Evolutionary conservation across 2,113 vertebrate genomes (phyloP), one percentile per base, ranked within the genome.

Genomic region (Xiphias gladius): DNA sequence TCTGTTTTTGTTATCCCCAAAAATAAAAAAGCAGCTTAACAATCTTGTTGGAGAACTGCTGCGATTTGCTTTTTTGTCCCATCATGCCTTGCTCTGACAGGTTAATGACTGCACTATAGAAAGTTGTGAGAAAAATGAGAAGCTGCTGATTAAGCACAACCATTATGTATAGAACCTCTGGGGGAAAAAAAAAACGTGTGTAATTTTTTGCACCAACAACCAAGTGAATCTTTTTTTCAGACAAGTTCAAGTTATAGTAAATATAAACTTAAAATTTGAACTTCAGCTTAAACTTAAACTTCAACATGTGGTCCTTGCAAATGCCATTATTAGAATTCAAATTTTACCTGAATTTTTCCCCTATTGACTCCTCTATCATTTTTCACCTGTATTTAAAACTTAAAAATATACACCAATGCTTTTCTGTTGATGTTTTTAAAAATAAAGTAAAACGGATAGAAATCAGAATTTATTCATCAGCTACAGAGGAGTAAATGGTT

Each of bases 1-100:
- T 91, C 92, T 89, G 59, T 82, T 92, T 88, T 59, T 68, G 63
- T 64, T 82, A 74, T 43, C 14, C 19, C 78, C 30, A 10, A 66
- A 88, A 85, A 91, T 69, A 55, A 82, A 89, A 81, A 77, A n/a
- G 35, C 57, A 43, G 71, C 61, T 82, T 26, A 57, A 85, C 68
- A 77, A 87, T 70, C 20, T 58, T 32, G 55, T 64, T 30, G 58
- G 50, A 77, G 65, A 75, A 48, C 72, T 26, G 65, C 39, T 24
- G 43, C 65, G 39, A 76, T 73, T 63, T 57, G 61, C 65, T 84
- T 70, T 85, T 78, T 43, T 66, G 66, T 74, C 73, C 78, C 82
- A 66, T 72, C 55, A 68, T 80, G 78, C 68, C 28, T 57, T 50
- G 73, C 65, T 71, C 61, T 66, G 48, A 63, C 0, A 10, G 28